phyloP scores from a whole-genome alignment of 2,888 invertebrate species.

The Spisula subtruncata region DNA sequence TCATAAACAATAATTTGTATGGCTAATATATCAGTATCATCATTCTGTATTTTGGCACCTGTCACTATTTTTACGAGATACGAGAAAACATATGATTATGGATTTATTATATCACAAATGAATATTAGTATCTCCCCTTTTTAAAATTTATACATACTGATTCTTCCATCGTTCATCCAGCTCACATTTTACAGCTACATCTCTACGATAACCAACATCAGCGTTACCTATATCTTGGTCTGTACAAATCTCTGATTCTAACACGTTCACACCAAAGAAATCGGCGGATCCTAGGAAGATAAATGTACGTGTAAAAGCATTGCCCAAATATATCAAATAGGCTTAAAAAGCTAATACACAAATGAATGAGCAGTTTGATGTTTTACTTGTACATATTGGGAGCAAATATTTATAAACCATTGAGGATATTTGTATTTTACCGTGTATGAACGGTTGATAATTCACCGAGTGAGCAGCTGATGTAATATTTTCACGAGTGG shows the following conservation, averaged over 20 bases:
- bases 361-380: too few species aligned
- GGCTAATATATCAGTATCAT: not conserved
- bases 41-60: not conserved
- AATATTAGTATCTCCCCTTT: not conserved
- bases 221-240: not conserved
- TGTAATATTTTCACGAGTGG: too few species aligned
- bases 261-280: slow-evolving; percentile 47
- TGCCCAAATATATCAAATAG: not conserved
- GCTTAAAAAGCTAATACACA: not conserved
- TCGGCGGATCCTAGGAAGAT: slow-evolving; percentile 50
- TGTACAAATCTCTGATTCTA: slow-evolving; percentile 32
- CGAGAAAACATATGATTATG: not conserved
- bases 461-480: too few species aligned
- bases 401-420: too few species aligned
- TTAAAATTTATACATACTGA: slow-evolving; percentile 13
- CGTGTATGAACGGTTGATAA: too few species aligned
- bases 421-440: too few species aligned
- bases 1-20: too few species aligned
- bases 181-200: slow-evolving; percentile 6
- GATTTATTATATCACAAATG: not conserved
- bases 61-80: too few species aligned
- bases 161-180: slow-evolving; percentile 36
- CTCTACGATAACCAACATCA: not conserved
- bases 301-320: too few species aligned
- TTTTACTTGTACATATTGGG: too few species aligned